These are phyloP conservation scores for Sibirionetta formosa DNA, from an alignment of 2,797 vertebrate species.

Conservation along the genomic window DNA sequence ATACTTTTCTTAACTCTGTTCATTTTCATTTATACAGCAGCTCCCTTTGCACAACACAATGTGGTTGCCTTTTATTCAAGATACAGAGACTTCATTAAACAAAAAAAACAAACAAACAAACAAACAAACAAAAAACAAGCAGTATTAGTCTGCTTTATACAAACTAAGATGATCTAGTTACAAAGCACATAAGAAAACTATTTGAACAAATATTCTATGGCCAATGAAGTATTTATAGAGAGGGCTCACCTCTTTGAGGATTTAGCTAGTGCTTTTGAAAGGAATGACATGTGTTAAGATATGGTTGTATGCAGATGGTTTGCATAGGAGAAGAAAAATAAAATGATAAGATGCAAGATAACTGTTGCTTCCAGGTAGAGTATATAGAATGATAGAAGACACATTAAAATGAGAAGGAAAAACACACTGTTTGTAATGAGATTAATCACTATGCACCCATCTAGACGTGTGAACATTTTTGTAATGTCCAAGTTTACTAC, in stretches of 20 bases:
- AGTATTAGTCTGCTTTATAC: background rate
- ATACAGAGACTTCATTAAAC: background rate
- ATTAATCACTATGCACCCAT: background rate
- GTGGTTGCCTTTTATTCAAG: background rate
- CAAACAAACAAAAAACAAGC: background rate
- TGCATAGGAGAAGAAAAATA: background rate
- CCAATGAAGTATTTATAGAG: background rate
- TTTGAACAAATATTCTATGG: background rate
- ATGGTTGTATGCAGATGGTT: background rate
- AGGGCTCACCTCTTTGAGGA: background rate
- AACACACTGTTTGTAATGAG: background rate
- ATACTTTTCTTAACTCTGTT: background rate
- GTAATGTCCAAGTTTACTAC: background rate
- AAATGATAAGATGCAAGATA: background rate
- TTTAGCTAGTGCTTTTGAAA: background rate
- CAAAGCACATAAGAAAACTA: background rate
- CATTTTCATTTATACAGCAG: background rate
- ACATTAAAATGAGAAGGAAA: background rate
- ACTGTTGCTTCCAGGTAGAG: background rate
- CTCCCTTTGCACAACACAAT: background rate
- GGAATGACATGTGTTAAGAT: background rate
- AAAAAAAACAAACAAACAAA: background rate
- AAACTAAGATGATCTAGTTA: background rate
- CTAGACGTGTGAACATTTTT: background rate
- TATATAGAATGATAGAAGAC: background rate